phyloP scores from a whole-genome alignment of 2,888 invertebrate genomes.

The Macaria liturata region DNA sequence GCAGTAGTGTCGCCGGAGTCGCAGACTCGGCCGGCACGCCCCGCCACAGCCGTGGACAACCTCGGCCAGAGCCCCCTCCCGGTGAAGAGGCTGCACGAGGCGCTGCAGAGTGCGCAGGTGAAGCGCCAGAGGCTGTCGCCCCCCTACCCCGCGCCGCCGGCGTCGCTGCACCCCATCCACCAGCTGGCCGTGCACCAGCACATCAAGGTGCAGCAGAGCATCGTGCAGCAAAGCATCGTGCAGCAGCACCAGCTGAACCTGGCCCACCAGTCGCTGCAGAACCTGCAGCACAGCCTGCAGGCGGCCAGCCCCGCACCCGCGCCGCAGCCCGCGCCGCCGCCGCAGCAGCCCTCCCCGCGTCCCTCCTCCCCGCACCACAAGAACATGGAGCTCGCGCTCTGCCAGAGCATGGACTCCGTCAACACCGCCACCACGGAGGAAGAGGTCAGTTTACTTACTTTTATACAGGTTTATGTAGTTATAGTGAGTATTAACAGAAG shows the following conservation, averaged over 20 bases:
- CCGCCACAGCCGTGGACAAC: conserved; percentile 82
- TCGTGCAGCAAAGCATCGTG: conserved; percentile 78
- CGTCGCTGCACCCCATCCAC: conserved; percentile 72
- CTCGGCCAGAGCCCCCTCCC: conserved; percentile 81
- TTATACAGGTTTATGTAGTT: no score
- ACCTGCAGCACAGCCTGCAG: conserved; percentile 61
- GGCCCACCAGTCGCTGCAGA: conserved; percentile 75
- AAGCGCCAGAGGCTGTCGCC: conserved; percentile 85
- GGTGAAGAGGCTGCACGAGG: conserved; percentile 85
- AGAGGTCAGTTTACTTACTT: conserved; percentile 88
- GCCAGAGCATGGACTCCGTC: conserved; percentile 99
- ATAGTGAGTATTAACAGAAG: no score
- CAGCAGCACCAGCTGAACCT: conserved; percentile 77
- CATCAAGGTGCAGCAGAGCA: conserved; percentile 77
- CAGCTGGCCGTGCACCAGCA: conserved; percentile 78
- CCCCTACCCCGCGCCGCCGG: conserved; percentile 80
- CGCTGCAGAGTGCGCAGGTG: conserved; percentile 83
- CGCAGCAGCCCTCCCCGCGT: conserved; percentile 75
- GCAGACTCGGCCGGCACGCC: conserved; percentile 81
- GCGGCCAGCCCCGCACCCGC: conserved; percentile 65
- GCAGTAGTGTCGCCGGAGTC: conserved; percentile 81
- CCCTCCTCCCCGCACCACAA: conserved; percentile 72
- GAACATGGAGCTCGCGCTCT: conserved; percentile 88
- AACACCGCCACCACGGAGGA: conserved; percentile 98
- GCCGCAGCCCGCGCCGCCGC: conserved; percentile 72